Evolutionary conservation across 64 coral and sea anemone genomes (phyloP).

Genomic region (Pachyseris speciosa): DNA sequence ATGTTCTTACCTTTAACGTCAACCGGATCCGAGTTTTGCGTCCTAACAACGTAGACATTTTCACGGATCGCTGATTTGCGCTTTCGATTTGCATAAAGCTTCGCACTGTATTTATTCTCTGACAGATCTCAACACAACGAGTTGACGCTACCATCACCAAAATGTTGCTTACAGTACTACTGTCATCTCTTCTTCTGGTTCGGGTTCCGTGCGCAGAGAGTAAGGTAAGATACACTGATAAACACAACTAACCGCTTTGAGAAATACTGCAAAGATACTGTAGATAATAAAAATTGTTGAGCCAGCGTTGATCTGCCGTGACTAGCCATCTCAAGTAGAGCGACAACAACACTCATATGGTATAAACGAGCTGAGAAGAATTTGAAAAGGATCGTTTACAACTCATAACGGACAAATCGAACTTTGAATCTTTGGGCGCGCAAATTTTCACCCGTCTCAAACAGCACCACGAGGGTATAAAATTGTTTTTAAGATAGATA

Average conservation of each 20-base stretch:
- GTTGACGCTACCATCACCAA: neutral
- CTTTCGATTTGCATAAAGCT: neutral
- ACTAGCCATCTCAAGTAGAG: too few species aligned
- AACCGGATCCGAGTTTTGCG: too few species aligned
- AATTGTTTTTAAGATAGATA: too few species aligned
- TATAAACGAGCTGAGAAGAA: too few species aligned
- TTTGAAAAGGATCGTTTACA: too few species aligned
- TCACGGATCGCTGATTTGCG: neutral
- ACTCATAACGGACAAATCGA: too few species aligned
- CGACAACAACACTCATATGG: too few species aligned
- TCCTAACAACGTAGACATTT: too few species aligned
- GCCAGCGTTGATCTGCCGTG: too few species aligned
- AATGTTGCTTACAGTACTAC: neutral
- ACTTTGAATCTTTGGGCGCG: too few species aligned
- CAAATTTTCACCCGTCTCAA: too few species aligned
- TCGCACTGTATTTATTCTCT: neutral
- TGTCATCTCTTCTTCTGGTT: neutral
- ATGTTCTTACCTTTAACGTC: neutral
- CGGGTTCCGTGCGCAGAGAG: neutral
- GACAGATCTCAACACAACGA: neutral
- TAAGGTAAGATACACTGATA: constrained; percentile 8
- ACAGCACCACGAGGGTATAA: too few species aligned
- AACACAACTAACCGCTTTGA: neutral
- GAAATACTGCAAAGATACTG: neutral
- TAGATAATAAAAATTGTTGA: neutral